Conservation (phyloP, 2,888 invertebrate species). For the Nomada fucata region DNA sequence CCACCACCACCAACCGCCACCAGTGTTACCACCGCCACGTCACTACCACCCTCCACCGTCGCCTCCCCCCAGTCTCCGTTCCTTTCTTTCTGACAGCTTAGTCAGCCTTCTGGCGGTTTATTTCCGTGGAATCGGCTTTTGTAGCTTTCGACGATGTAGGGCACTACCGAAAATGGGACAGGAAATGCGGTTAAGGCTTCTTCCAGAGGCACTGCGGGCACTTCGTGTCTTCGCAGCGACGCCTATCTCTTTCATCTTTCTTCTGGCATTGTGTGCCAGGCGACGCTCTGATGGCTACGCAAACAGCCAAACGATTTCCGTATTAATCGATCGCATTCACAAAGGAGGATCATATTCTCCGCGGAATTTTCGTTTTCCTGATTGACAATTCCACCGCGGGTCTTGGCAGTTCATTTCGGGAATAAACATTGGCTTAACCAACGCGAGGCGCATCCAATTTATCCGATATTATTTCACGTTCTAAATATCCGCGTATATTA, state of each 20-base stretch:
- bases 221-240: conserved; percentile 48
- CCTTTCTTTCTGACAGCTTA: conserved; percentile 60
- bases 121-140: conserved; percentile 70
- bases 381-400: neutral
- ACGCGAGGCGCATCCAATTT: conserved; percentile 4
- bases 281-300: conserved; percentile 28
- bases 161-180: conserved; percentile 68
- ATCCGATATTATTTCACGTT: conserved; percentile 10
- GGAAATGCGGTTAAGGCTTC: conserved; percentile 71
- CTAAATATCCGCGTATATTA: conserved; percentile 6
- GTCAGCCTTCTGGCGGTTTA: conserved; percentile 67
- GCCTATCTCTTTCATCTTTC: conserved; percentile 61
- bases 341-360: neutral
- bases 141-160: conserved; percentile 64
- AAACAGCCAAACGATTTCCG: conserved; percentile 37
- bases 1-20: conserved; percentile 2
- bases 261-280: conserved; percentile 35
- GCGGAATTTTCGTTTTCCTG: neutral
- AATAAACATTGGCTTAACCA: neutral
- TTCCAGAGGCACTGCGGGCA: conserved; percentile 56
- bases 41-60: neutral
- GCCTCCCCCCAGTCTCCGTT: conserved; percentile 9
- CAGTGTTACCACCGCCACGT: neutral
- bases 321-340: conserved; percentile 34
- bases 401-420: neutral